Base-by-base conservation (phyloP, 1,140 invertebrate species). In the Heliconius melpomene region DNA sequence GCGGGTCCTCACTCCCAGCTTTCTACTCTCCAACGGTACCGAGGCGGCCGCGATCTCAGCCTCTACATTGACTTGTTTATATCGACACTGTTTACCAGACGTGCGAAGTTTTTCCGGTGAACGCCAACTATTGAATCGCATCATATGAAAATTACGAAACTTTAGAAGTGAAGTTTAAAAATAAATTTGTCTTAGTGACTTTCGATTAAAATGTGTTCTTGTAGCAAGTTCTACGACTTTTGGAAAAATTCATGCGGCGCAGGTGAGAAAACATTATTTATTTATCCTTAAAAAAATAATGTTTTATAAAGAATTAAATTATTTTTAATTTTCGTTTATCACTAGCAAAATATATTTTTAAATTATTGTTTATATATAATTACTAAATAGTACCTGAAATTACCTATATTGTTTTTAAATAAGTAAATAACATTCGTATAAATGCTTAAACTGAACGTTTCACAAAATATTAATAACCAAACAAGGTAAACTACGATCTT, bases 121-220 rank as follows among this genome's bases (percentile, higher is more conserved):
- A 85, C 84, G 75, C 84, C 86, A 86, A 86, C 85, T 86, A 89
- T 77, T 86, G 81, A 87, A 88, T 85, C 81, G 87, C 84, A 84
- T 84, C 84, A 83, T 85, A 85, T 90, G 89, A 90, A 89, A 89
- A 87, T 93, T 93, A 89, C 91, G 90, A 92, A 94, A 94, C 93
- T 91, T 82, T 93, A 91, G 88, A 87, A 90, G 93, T 94, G 91
- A 92, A 94, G 90, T 94, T 93, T 93, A 94, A 90, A 93, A 92
- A 93, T 93, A 94, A 89, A 93, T 91, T 91, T 86, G 88, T 90
- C 86, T 86, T 87, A 88, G 93, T 90, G 91, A 90, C 88, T 87
- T 83, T 83, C 80, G 82, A 82, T 82, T 89, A 86, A 91, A 87
- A 94, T 94, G 93, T 93, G 91, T 84, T 83, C 91, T 84, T 94